Evolutionary conservation across 2,113 vertebrate genomes (phyloP), one percentile per base, ranked within the genome.

Genomic region (Columba janthina): DNA sequence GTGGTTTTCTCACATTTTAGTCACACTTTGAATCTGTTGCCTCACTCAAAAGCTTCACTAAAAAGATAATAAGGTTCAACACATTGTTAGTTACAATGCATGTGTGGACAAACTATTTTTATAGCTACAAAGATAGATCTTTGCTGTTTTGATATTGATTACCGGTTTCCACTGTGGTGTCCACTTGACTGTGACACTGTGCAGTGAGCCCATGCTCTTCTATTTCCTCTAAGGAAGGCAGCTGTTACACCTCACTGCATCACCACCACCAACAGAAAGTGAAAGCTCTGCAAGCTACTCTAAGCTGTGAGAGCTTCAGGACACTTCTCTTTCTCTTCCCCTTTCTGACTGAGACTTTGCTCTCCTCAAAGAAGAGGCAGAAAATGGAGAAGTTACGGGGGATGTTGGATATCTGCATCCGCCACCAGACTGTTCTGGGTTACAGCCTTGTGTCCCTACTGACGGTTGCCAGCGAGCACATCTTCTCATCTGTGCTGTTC

Each of bases 401-500:
- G 0, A 34, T 85, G 4, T 6, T 98, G 38, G 81, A 97, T 48
- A 80, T 98, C 57, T 94, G 48, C 32, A 53, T 88, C 38, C 93
- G 79, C 32, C 90, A 98, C 67, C 89, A 84, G 78, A 90, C 36
- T 1, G 9, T 61, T 19, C 44, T 99, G 15, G 71, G 98, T 12
- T 98, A 94, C 12, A 94, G 98, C 11, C 5, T 79, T 2, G 72
- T 98, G 15, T 98, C 98, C 12, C 82, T 99, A 62, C 26, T 99
- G 90, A 99, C 97, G 0, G 98, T 92, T 6, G 97, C 96, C 9
- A 97, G 96, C 0, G 98, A 99, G 91, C 93, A 96, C 9, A 46
- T 98, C 53, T 99, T 99, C 91, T 98, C 98, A 0, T 9, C 54
- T 0, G 94, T 57, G 15, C 96, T 97, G 5, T 99, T 99, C 95